Conservation (phyloP, 2,113 vertebrate genomes). For the Labrus mixtus region DNA sequence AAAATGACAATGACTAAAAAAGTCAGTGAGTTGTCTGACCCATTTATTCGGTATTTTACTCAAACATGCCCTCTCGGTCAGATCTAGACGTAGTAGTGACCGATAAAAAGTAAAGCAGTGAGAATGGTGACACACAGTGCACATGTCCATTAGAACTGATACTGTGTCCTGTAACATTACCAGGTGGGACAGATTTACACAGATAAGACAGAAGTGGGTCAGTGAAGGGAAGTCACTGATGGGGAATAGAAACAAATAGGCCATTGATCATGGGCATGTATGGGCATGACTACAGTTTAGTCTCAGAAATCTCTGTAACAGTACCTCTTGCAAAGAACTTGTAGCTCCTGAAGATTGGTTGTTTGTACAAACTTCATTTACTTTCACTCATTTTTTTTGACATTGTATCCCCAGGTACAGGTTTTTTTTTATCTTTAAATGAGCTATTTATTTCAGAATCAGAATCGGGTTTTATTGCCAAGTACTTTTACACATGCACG, state of each 20-base stretch:
- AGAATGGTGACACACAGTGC: constrained; percentile 56
- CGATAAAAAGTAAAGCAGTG: constrained; percentile 36
- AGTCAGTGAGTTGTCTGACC: neutral
- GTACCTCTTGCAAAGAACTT: too few relatives aligned
- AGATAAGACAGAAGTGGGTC: constrained; percentile 28
- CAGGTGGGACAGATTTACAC: constrained; percentile 32
- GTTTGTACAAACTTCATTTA: too few relatives aligned
- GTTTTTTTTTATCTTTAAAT: too few relatives aligned
- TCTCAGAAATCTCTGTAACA: neutral
- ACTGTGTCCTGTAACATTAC: constrained; percentile 47
- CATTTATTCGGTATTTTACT: neutral
- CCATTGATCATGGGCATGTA: constrained; percentile 26
- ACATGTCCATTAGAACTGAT: constrained; percentile 62
- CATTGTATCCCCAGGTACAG: too few relatives aligned
- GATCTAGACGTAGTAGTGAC: neutral
- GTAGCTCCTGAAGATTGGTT: too few relatives aligned
- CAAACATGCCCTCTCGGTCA: constrained; percentile 11
- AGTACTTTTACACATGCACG: too few relatives aligned
- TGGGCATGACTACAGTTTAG: neutral
- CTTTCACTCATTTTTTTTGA: too few relatives aligned
- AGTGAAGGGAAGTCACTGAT: neutral
- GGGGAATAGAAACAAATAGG: constrained; percentile 3
- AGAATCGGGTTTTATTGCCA: too few relatives aligned
- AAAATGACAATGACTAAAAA: neutral
- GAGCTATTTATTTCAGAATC: too few relatives aligned